Percentiles rank a stretch among this genome's conserved stretches.
These are phyloP conservation scores for Sesia apiformis DNA, from an alignment of 2,888 invertebrate genomes.

Conservation along the genomic window DNA sequence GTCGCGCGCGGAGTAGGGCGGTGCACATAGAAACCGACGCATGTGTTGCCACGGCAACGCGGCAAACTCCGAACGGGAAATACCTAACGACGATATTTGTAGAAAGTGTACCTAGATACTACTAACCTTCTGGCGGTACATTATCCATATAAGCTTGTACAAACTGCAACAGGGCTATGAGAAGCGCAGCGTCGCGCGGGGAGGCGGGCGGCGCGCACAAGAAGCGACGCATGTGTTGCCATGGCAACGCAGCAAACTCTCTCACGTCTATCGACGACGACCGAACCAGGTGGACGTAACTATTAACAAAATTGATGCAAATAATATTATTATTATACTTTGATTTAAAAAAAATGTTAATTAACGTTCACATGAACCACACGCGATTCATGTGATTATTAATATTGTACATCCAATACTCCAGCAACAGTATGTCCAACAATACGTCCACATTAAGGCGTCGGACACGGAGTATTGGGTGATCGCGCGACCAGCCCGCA, in stretches of 20 bases:
- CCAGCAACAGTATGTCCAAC: no score
- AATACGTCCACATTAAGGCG: no score
- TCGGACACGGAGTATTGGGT: no score
- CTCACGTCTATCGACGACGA: constrained; percentile 28
- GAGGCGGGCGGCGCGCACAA: constrained; percentile 78
- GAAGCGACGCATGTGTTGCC: constrained; percentile 77
- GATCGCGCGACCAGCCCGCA: no score
- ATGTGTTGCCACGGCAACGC: constrained; percentile 77
- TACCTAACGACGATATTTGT: no score
- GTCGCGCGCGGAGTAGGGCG: constrained; percentile 79
- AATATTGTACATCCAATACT: no score
- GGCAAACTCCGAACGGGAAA: constrained; percentile 26
- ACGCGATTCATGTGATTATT: no score
- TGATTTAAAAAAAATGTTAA: no score
- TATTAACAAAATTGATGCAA: constrained; percentile 19
- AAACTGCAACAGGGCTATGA: constrained; percentile 60
- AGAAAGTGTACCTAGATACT: no score
- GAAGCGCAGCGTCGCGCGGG: constrained; percentile 75
- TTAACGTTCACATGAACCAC: no score
- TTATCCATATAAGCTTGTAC: constrained; percentile 47
- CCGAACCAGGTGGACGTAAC: constrained; percentile 55
- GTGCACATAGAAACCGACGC: constrained; percentile 74
- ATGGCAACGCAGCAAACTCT: constrained; percentile 66
- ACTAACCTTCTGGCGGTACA: constrained; percentile 18
- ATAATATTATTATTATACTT: no score